Evolutionary conservation across 2,113 vertebrate genomes (phyloP).

Genomic region (Colaptes auratus): DNA sequence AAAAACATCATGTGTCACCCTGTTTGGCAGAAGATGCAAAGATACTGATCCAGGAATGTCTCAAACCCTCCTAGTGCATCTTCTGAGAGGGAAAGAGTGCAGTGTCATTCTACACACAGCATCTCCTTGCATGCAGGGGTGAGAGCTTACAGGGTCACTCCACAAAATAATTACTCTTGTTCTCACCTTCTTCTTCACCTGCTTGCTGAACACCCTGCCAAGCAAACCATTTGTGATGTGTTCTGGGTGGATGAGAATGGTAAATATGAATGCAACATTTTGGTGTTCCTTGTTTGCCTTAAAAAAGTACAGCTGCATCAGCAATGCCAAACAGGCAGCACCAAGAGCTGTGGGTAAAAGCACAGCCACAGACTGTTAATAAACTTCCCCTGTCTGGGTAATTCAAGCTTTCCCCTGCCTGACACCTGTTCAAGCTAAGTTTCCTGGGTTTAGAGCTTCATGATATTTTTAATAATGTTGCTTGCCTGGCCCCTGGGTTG

Average conservation of each 20-base stretch:
- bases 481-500: not conserved
- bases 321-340: not conserved
- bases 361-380: not conserved
- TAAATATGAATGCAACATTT: not conserved
- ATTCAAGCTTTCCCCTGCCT: not conserved
- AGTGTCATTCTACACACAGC: not conserved
- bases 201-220: not conserved
- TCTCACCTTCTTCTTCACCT: not conserved
- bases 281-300: not conserved
- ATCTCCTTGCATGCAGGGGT: not conserved
- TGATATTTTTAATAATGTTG: not conserved
- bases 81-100: not conserved
- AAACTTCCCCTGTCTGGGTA: not conserved
- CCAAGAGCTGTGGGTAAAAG: not conserved
- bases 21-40: not conserved
- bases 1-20: not conserved
- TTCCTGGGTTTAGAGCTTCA: not conserved
- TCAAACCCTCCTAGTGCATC: fast-evolving
- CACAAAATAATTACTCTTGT: not conserved
- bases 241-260: not conserved
- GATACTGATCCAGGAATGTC: not conserved
- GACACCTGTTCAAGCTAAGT: not conserved
- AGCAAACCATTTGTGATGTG: not conserved
- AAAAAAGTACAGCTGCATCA: fast-evolving
- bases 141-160: not conserved